A percentile compares a stretch with the other conserved stretches of the same genome.
phyloP scores from a whole-genome alignment of 2,113 vertebrate genomes.

The Hirundichthys speculiger region DNA sequence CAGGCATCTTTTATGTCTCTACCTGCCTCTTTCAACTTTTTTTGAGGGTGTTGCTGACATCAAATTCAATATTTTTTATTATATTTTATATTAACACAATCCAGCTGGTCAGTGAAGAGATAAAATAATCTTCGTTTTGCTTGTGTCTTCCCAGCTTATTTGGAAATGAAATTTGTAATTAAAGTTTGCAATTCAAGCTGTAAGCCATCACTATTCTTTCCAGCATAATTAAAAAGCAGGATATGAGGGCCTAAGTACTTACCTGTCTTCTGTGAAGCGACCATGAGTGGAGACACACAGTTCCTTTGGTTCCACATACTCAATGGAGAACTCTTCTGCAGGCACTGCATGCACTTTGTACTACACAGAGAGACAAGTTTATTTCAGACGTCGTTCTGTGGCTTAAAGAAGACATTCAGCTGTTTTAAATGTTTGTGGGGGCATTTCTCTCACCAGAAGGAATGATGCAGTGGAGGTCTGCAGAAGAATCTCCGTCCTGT shows the following conservation, averaged over 20 bases:
- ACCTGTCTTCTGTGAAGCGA: slow-evolving; percentile 79
- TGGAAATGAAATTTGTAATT: neutral
- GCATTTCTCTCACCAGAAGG: slow-evolving; percentile 84
- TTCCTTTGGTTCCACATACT: slow-evolving; percentile 85
- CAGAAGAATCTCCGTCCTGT: slow-evolving; percentile 80
- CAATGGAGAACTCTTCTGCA: slow-evolving; percentile 84
- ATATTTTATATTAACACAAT: no score
- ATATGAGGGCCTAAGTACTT: neutral
- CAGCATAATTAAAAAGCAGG: neutral
- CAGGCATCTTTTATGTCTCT: no score
- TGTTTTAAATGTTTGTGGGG: neutral
- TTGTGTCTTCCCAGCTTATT: neutral
- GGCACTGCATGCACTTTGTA: slow-evolving; percentile 88
- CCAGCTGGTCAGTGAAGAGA: no score
- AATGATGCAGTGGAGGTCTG: slow-evolving; percentile 76
- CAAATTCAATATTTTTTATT: no score
- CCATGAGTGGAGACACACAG: slow-evolving; percentile 86
- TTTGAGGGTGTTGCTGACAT: no score
- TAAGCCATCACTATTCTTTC: neutral
- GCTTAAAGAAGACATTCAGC: neutral
- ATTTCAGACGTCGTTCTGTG: neutral
- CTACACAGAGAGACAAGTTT: slow-evolving; percentile 69
- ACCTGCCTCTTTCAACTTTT: no score
- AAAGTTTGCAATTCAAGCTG: neutral
- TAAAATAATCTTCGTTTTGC: neutral